A percentile compares a stretch with the other conserved stretches of the same genome.
Conservation (phyloP, 2,797 vertebrate species). For the Calcarius lapponicus region DNA sequence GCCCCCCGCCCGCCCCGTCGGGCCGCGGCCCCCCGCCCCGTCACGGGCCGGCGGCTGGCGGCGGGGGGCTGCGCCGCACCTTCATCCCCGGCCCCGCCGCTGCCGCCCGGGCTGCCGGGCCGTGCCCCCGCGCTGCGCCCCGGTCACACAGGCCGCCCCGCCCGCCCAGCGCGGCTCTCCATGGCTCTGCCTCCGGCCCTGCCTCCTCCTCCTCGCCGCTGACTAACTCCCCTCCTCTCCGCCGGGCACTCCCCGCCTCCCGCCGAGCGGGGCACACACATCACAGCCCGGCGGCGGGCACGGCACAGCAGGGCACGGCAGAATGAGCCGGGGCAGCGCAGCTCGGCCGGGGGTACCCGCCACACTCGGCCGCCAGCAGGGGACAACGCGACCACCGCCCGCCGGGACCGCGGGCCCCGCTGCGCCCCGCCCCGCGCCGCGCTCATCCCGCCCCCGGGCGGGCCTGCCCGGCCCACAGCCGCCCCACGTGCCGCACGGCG, state of each 20-base stretch:
- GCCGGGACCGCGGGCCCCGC: not conserved
- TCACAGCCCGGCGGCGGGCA: not conserved
- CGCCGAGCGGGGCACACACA: not conserved
- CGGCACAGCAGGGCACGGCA: too few species aligned
- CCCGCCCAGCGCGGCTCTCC: conserved; percentile 3
- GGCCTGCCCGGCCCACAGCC: not conserved
- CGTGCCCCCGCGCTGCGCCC: conserved; percentile 39
- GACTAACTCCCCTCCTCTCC: conserved; percentile 33
- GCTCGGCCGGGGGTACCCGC: not conserved
- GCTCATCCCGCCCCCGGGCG: not conserved
- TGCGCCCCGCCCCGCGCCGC: not conserved
- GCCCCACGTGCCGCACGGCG: not conserved
- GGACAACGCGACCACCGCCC: fast-evolving
- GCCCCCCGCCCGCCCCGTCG: not conserved
- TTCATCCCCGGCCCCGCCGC: not conserved
- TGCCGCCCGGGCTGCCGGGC: not conserved
- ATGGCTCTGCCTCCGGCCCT: conserved; percentile 39
- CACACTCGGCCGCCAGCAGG: not conserved
- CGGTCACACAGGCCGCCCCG: not conserved
- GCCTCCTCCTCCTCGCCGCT: conserved; percentile 1
- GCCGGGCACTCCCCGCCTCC: conserved; percentile 1
- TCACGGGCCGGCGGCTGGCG: not conserved
- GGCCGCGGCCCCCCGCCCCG: not conserved
- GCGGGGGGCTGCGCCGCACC: not conserved
- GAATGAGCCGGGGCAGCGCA: too few species aligned